Percentiles rank a stretch among this genome's conserved stretches.
Conservation (phyloP, 2,113 vertebrate genomes). For the Melanocharis versteri region DNA sequence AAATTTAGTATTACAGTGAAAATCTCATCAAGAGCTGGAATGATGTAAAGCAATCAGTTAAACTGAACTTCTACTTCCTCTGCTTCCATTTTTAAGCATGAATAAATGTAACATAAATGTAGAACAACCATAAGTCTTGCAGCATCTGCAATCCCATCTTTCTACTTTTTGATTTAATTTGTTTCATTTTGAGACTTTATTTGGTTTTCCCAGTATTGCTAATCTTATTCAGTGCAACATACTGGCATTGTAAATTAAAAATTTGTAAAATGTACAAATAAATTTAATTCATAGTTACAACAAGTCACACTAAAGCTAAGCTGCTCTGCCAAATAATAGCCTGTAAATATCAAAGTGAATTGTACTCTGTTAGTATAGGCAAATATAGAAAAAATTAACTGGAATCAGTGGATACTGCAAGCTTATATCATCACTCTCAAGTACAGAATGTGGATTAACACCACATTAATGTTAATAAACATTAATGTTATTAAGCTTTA, state of each 20-base stretch:
- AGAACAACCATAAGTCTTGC: neutral
- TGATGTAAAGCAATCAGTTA: neutral
- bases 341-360: neutral
- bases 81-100: neutral
- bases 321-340: neutral
- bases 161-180: neutral
- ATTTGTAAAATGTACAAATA: neutral
- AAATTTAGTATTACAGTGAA: neutral
- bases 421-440: neutral
- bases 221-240: neutral
- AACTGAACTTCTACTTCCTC: neutral
- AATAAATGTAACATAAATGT: neutral
- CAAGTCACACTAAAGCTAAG: neutral
- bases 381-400: neutral
- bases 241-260: neutral
- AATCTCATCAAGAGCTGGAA: neutral
- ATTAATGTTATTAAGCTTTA: neutral
- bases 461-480: too few relatives aligned
- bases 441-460: neutral
- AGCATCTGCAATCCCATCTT: neutral
- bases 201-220: neutral
- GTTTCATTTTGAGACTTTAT: neutral
- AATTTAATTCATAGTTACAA: neutral
- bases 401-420: neutral
- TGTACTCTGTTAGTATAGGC: neutral